Evolutionary conservation across 1,140 invertebrate genomes (phyloP), one percentile per base, ranked within the genome.

Genomic region (Macrosteles quadrilineatus): DNA sequence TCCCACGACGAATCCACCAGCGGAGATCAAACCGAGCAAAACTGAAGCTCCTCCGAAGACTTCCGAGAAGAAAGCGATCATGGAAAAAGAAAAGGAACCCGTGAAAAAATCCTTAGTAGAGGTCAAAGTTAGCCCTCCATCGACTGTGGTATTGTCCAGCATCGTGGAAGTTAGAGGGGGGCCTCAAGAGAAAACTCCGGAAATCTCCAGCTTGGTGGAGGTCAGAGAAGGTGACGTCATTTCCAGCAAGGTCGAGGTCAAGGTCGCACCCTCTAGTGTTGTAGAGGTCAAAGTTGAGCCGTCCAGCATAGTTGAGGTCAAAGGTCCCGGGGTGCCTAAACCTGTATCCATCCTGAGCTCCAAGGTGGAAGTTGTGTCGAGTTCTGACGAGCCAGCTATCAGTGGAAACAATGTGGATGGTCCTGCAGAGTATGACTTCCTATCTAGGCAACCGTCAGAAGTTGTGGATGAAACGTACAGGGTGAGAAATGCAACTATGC

Each of bases 401-500:
- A 78, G 79, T 3, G 88, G 88, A 50, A 91, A 91, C 76, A 90
- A 91, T 74, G 85, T 91, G 12, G 88, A 86, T 3, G 88, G 91
- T 73, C 68, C 68, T 11, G 90, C 91, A 0, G 92, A 93, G 81
- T 93, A 93, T 75, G 91, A 93, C 78, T 91, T 91, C 75, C 83
- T 93, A 17, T 93, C 91, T 0, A 85, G 91, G 32, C 91, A 93
- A 76, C 91, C 91, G 0, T 88, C 90, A 17, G 90, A 93, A 82
- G 87, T 90, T 64, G 86, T 90, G 11, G 90, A 91, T 76, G 90
- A 92, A 80, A 90, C 90, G 1, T 92, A 88, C 77, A 86, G 85
- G 75, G 84, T 89, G 69, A 73, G 63, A n/a, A n/a, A n/a, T 32
- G 9, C 55, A 67, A 32, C 23, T n/a, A n/a, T n/a, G n/a, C n/a